Evolutionary conservation across 2,797 vertebrate species (phyloP).

Genomic region (Picus viridis): DNA sequence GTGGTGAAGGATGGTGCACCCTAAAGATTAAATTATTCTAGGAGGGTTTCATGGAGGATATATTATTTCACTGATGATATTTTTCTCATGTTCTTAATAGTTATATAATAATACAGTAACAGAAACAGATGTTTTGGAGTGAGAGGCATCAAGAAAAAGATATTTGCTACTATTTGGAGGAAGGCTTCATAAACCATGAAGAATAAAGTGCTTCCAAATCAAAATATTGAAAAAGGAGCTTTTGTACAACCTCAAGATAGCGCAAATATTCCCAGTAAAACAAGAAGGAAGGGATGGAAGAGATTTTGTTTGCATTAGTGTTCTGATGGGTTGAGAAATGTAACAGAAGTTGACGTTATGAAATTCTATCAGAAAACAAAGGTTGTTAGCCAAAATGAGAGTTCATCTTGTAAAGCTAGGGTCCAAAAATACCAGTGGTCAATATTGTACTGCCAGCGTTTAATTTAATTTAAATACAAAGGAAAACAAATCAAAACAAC

Average conservation of each 20-base stretch:
- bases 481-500: neutral
- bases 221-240: neutral
- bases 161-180: neutral
- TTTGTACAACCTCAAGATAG: neutral
- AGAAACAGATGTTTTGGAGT: neutral
- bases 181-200: neutral
- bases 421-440: neutral
- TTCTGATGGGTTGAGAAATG: neutral
- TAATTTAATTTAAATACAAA: neutral
- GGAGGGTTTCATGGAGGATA: neutral
- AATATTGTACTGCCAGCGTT: fast-evolving
- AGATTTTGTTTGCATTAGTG: neutral
- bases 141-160: neutral
- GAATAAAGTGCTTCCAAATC: neutral
- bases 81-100: neutral
- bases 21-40: neutral
- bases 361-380: neutral
- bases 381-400: neutral
- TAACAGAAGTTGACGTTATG: neutral
- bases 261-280: neutral
- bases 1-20: neutral
- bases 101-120: neutral
- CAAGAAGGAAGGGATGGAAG: neutral
- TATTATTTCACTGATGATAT: neutral
- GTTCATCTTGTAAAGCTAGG: neutral